Percentiles rank a stretch among this genome's conserved stretches.
These are phyloP conservation scores for Lates calcarifer DNA, from an alignment of 2,113 vertebrate genomes.

Conservation along the genomic window DNA sequence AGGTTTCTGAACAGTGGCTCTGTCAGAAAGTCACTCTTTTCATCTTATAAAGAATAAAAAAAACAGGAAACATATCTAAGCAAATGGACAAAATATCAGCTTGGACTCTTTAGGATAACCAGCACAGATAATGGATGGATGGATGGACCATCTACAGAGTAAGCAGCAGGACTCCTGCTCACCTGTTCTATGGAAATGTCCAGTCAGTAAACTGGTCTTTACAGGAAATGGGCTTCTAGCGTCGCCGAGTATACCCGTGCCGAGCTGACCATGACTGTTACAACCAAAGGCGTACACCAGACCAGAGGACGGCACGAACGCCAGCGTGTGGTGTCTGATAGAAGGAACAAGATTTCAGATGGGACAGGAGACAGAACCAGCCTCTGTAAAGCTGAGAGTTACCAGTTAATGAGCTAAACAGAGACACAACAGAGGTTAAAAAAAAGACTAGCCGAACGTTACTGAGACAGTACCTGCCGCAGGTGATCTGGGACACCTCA, in stretches of 20 bases:
- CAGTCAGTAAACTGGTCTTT: conserved; percentile 86
- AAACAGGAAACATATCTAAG: too few species aligned
- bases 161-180: conserved; percentile 14
- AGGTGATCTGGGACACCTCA: conserved; percentile 93
- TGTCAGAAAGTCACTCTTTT: too few species aligned
- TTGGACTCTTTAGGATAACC: too few species aligned
- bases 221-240: conserved; percentile 90
- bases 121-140: too few species aligned
- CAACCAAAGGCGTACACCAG: conserved; percentile 96
- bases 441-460: too few species aligned
- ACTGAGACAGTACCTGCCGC: conserved; percentile 88
- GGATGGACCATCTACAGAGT: neutral
- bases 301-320: conserved; percentile 95
- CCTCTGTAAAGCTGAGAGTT: neutral
- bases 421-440: too few species aligned
- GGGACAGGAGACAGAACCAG: neutral
- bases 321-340: conserved; percentile 94
- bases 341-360: neutral
- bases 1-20: neutral
- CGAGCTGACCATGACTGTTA: conserved; percentile 93
- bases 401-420: neutral
- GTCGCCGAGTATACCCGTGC: conserved; percentile 88
- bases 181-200: conserved; percentile 86
- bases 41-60: too few species aligned
- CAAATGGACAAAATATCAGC: neutral